Conservation (phyloP, 2,888 invertebrate genomes). For the Calliscelio sp. region DNA sequence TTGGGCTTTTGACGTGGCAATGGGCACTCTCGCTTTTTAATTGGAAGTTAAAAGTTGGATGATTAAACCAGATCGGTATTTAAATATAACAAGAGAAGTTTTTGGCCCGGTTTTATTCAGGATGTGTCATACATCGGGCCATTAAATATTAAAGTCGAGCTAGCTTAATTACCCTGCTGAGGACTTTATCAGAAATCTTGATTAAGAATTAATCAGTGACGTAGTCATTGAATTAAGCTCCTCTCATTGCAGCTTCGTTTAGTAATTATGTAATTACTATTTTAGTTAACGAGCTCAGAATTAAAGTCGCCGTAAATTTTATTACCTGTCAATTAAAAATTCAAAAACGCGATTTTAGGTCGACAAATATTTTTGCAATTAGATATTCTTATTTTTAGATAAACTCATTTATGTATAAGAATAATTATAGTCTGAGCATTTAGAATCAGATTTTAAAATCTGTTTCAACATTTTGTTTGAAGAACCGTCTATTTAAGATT, state of each 20-base stretch:
- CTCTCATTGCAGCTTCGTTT: constrained; percentile 28
- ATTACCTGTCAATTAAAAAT: background rate
- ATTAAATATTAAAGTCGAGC: constrained; percentile 34
- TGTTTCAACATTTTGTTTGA: no score
- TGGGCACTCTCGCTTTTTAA: constrained; percentile 56
- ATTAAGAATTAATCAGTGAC: constrained; percentile 47
- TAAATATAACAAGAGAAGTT: constrained; percentile 23
- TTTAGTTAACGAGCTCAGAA: constrained; percentile 4
- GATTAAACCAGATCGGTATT: constrained; percentile 18
- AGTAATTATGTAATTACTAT: constrained; percentile 26
- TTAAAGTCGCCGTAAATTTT: constrained; percentile 13
- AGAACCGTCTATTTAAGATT: no score
- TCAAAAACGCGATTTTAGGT: background rate
- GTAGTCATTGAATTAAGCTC: constrained; percentile 28
- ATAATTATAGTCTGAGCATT: no score
- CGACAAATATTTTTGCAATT: background rate
- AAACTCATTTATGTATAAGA: no score
- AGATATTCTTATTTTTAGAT: background rate
- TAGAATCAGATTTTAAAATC: no score
- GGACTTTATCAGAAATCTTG: constrained; percentile 36
- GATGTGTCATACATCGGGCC: constrained; percentile 18
- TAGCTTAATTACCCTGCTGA: constrained; percentile 44
- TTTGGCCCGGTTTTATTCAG: constrained; percentile 28
- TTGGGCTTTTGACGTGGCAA: constrained; percentile 60
- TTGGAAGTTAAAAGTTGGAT: constrained; percentile 41